These are phyloP conservation scores for Apogon hyalosoma DNA, from an alignment of 2,797 vertebrate genomes.

Conservation along the genomic window DNA sequence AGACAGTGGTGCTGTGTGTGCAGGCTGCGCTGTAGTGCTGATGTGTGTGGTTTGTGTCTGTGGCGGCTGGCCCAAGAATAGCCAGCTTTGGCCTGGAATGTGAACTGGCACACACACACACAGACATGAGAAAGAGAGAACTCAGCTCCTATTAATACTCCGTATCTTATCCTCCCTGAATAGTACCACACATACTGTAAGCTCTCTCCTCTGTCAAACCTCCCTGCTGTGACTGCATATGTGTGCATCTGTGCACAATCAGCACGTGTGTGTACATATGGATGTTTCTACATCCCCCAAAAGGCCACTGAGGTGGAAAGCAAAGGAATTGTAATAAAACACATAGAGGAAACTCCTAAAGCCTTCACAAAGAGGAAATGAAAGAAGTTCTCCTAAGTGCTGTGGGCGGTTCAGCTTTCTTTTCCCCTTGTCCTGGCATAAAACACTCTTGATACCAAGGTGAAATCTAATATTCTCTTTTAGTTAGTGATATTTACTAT, in stretches of 20 bases:
- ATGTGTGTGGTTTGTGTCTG: conserved; percentile 77
- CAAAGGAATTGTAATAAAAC: conserved; percentile 57
- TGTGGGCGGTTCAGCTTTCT: conserved; percentile 48
- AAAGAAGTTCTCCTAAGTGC: conserved; percentile 55
- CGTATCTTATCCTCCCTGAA: conserved; percentile 66
- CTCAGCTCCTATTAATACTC: conserved; percentile 64
- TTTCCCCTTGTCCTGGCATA: conserved; percentile 41
- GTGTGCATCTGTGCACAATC: neutral
- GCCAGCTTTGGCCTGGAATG: conserved; percentile 74
- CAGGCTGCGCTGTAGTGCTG: conserved; percentile 61
- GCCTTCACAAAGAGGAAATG: conserved; percentile 50
- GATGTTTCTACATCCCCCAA: conserved; percentile 31
- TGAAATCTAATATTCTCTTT: conserved; percentile 63
- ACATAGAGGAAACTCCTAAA: conserved; percentile 43
- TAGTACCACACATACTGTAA: conserved; percentile 46
- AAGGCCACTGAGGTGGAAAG: conserved; percentile 54
- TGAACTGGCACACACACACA: conserved; percentile 59
- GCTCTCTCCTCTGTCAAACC: conserved; percentile 39
- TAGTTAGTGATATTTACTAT: conserved; percentile 62
- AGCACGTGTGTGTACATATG: conserved; percentile 12
- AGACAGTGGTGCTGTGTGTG: conserved; percentile 54
- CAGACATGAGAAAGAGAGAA: conserved; percentile 31
- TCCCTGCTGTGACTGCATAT: conserved; percentile 21
- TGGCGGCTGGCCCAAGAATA: conserved; percentile 73
- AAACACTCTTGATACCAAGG: conserved; percentile 51